A percentile compares a stretch with the other conserved stretches of the same genome.
phyloP scores from a whole-genome alignment of 2,888 invertebrate genomes.

The Aleiodes testaceus region DNA sequence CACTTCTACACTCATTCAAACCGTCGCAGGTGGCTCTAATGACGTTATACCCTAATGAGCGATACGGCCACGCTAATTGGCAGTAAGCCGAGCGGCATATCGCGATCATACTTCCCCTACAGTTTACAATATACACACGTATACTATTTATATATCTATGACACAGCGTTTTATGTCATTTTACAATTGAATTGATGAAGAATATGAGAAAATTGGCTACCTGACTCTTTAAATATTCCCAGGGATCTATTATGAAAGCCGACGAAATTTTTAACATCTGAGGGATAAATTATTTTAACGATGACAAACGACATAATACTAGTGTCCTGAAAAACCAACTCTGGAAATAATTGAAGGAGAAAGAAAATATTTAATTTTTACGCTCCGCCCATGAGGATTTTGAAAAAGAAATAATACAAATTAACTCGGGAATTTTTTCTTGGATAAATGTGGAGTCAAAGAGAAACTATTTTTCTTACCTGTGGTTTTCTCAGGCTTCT shows the following conservation, averaged over 20 bases:
- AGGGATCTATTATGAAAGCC: conserved; percentile 22
- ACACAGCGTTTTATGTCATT: conserved; percentile 39
- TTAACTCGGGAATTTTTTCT: background rate
- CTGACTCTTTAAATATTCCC: conserved; percentile 34
- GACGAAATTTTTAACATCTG: conserved; percentile 35
- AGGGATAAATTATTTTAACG: conserved; percentile 64
- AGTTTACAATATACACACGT: conserved; percentile 10
- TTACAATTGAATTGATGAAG: conserved; percentile 45
- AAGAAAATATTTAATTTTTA: conserved; percentile 63
- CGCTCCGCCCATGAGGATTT: conserved; percentile 61
- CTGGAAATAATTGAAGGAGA: conserved; percentile 34
- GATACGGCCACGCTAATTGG: conserved; percentile 69
- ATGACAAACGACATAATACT: conserved; percentile 62
- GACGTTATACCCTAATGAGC: conserved; percentile 65
- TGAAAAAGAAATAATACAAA: conserved; percentile 41
- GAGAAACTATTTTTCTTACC: conserved; percentile 65
- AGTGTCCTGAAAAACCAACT: conserved; percentile 23
- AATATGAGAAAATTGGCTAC: conserved; percentile 39
- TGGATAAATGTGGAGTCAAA: conserved; percentile 63
- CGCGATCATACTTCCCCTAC: conserved; percentile 33
- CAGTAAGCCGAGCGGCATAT: conserved; percentile 59
- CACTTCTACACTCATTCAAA: conserved; percentile 32
- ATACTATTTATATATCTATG: conserved; percentile 7
- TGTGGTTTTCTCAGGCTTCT: conserved; percentile 26
- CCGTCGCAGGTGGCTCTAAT: conserved; percentile 65